These are phyloP conservation scores for Zeugodacus cucurbitae DNA, from an alignment of 1,140 invertebrate genomes.

Conservation along the genomic window DNA sequence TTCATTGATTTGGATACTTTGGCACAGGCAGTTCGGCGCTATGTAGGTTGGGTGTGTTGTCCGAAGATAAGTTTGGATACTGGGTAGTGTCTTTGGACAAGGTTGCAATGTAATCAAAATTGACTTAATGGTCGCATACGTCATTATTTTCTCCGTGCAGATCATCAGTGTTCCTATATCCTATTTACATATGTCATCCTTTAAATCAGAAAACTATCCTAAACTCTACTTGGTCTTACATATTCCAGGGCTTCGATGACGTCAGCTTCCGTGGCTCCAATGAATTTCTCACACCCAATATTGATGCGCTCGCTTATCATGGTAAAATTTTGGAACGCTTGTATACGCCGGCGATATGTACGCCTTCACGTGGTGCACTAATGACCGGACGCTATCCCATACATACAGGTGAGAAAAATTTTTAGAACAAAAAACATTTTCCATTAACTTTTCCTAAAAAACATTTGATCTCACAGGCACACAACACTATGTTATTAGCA, in stretches of 20 bases:
- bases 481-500: constrained; percentile 81
- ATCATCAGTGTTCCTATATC: too few relatives aligned
- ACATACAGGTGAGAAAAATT: constrained; percentile 72
- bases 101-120: too few relatives aligned
- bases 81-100: too few relatives aligned
- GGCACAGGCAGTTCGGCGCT: too few relatives aligned
- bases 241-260: constrained; percentile 84
- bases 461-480: constrained; percentile 69
- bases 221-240: not conserved
- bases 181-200: too few relatives aligned
- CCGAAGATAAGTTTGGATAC: too few relatives aligned
- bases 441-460: not conserved
- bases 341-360: constrained; percentile 82
- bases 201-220: too few relatives aligned
- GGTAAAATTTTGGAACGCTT: constrained; percentile 81
- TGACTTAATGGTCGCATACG: too few relatives aligned
- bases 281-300: constrained; percentile 87
- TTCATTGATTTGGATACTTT: too few relatives aligned
- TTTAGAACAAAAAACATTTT: not conserved
- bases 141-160: too few relatives aligned
- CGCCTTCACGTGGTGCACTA: constrained; percentile 80
- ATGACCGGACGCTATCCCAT: constrained; percentile 87
- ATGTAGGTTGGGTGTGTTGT: too few relatives aligned
- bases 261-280: constrained; percentile 89
- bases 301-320: constrained; percentile 82